Conservation (phyloP, 2,113 vertebrate species). For the Polypterus bichir region DNA sequence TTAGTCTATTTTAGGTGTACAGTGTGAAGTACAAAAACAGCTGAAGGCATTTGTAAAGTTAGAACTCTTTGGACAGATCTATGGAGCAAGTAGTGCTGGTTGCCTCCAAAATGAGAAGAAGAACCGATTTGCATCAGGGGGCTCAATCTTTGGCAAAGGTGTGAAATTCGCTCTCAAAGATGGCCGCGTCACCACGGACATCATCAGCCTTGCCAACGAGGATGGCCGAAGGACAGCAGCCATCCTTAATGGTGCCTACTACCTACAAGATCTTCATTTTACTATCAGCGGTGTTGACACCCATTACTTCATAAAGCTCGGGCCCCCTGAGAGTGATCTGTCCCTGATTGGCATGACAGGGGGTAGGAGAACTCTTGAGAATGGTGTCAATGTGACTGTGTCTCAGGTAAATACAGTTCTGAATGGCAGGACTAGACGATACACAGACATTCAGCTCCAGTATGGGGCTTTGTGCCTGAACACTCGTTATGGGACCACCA, state of each 20-base stretch:
- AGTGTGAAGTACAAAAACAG: conserved; percentile 94
- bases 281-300: conserved; percentile 78
- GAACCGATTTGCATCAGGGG: conserved; percentile 66
- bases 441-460: conserved; percentile 86
- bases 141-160: conserved; percentile 84
- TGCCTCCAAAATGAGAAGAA: conserved; percentile 60
- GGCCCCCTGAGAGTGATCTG: conserved; percentile 73
- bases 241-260: conserved; percentile 75
- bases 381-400: conserved; percentile 87
- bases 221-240: conserved; percentile 81
- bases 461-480: conserved; percentile 67
- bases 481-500: conserved; percentile 79
- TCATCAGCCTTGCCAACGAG: conserved; percentile 87
- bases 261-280: conserved; percentile 85
- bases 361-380: conserved; percentile 82
- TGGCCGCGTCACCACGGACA: conserved; percentile 75
- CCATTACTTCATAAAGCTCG: conserved; percentile 86
- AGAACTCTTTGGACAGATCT: conserved; percentile 81
- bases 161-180: conserved; percentile 88
- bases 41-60: conserved; percentile 90
- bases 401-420: conserved; percentile 88
- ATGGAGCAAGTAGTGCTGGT: conserved; percentile 67
- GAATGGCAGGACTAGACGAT: conserved; percentile 83
- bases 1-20: conserved; percentile 86
- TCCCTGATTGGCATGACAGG: conserved; percentile 83